These are phyloP conservation scores for Petrolisthes cinctipes DNA, from an alignment of 2,888 invertebrate genomes.

Conservation along the genomic window DNA sequence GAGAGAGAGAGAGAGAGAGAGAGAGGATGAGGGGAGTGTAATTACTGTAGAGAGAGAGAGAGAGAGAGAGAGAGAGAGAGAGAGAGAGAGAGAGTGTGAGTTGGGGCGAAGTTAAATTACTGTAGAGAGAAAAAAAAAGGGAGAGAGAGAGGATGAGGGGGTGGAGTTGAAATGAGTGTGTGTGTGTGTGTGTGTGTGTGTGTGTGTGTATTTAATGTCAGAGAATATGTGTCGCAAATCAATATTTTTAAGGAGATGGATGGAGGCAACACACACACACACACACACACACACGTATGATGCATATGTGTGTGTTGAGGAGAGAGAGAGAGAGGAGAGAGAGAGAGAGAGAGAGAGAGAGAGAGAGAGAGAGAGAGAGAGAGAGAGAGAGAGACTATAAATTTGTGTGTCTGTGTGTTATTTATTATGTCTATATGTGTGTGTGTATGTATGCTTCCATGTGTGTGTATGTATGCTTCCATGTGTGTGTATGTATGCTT, in stretches of 20 bases:
- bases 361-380: not conserved
- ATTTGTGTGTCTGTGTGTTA: not conserved
- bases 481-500: no score
- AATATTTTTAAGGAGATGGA: no score
- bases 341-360: conserved; percentile 12
- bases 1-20: not conserved
- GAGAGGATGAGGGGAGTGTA: not conserved
- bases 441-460: not conserved
- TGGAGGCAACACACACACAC: no score
- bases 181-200: no score
- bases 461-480: no score
- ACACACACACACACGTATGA: not conserved
- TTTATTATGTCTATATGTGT: not conserved
- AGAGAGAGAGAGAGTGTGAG: not conserved
- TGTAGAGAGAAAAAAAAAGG: not conserved
- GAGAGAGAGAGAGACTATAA: not conserved
- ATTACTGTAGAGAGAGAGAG: not conserved
- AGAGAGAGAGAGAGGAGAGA: conserved; percentile 9
- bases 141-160: not conserved
- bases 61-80: conserved; percentile 1
- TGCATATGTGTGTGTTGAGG: not conserved
- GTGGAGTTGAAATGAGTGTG: not conserved
- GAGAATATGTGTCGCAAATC: no score
- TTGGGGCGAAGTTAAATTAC: not conserved
- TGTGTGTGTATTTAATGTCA: no score